Evolutionary conservation across 2,888 invertebrate species (phyloP), one percentile per base, ranked within the genome.

Genomic region (Laothoe populi): DNA sequence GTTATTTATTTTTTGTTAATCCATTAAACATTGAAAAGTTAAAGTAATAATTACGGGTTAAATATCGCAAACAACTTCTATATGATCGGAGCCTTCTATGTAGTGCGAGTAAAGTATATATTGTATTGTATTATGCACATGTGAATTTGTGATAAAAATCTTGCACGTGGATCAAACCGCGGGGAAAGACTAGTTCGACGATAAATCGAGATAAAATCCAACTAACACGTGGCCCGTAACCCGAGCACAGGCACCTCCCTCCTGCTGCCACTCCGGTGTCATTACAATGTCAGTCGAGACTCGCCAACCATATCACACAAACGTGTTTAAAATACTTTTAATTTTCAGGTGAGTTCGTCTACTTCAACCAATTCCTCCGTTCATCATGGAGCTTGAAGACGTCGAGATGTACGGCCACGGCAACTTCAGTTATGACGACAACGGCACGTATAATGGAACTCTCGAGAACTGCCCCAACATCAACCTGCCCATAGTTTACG

Each of bases 401-500:
- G 83, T 85, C 24, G 90, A 91, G 70, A 81, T 84, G 86, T 85
- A 79, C 60, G 78, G 80, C 38, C 73, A 70, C 62, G 78, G 76
- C 59, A 90, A 88, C 81, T 77, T 71, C 67, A 81, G 86, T 2
- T 85, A 84, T 69, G 80, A 78, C 66, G 80, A 78, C 60, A 92
- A 91, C 72, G 78, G 79, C 62, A 86, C 86, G 3, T 83, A 78
- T 71, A 90, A 91, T 65, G 82, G 79, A 31, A 87, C 89, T 0
- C 86, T 74, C 69, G 90, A 87, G 73, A 88, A 88, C 81, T 95
- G 95, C 67, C 92, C 92, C 21, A 88, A 93, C 69, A 88, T 92
- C 63, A 94, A 94, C 75, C 86, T 93, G 70, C 93, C 94, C 2
- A 87, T 94, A 0, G 93, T 94, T 4, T 93, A 92, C 74, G 83